Base-by-base conservation (phyloP, 2,888 invertebrate species). In the Ophioninae sp. region DNA sequence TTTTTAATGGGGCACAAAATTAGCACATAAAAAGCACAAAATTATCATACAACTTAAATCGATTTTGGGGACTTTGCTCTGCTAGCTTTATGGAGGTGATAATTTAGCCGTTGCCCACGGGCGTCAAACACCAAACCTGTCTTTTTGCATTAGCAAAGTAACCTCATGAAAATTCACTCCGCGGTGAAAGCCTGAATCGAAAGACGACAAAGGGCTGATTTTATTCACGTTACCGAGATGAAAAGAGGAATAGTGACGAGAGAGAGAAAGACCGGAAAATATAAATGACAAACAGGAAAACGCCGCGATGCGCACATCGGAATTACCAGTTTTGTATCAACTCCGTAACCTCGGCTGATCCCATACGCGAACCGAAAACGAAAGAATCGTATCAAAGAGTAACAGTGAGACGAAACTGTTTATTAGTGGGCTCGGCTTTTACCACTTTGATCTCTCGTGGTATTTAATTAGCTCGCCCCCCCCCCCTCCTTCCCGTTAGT, bases 401-500 rank as follows among this genome's bases (percentile, higher is more conserved):
- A 63, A 80, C 80, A 78, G 79, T 73, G 78, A 77, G 61, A 72
- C 76, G 67, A 23, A 77, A 73, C 83, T 85, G 84, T 87, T 87
- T 86, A 85, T 85, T 85, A 86, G 85, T 78, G 80, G 78, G 81
- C 83, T 84, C 75, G 83, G 68, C 9, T 44, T 44, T 71, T 81
- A 81, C 84, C 79, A 78, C 85, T 86, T 85, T 84, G 85, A 86
- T 82, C 84, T 78, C 65, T 74, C 61, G 74, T 77, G 77, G 81
- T 82, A 85, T 87, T 85, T 83, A 86, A 87, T 87, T 87, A 87
- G 84, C 83, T 87, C 85, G 85, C 80, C 85, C 84, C 77, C 86
- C 37, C 79, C 58, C 72, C 58, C 79, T 59, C 71, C 61, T 51
- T 56, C 76, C 22, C 44, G 56, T 44, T 67, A 22, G n/a, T 44